Evolutionary conservation across 2,888 invertebrate species (phyloP).

Genomic region (Cloeon dipterum): DNA sequence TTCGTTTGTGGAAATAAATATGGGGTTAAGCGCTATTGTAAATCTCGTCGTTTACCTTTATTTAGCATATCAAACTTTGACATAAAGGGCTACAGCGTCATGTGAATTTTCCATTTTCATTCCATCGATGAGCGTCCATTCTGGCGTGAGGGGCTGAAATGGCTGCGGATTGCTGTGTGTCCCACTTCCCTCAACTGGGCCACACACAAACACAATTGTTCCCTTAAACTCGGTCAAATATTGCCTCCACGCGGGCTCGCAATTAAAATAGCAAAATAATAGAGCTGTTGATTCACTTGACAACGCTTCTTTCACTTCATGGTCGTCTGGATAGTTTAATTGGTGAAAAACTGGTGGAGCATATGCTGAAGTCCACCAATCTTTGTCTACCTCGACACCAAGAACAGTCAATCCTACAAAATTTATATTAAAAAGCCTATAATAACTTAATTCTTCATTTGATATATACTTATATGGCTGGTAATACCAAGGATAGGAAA

Average conservation of each 20-base stretch:
- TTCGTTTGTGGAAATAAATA: too few species aligned
- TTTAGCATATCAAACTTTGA: too few species aligned
- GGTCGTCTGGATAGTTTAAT: conserved; percentile 16
- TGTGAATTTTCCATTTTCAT: background rate
- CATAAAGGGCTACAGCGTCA: background rate
- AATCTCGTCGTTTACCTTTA: too few species aligned
- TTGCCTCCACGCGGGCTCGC: conserved; percentile 36
- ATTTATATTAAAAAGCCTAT: too few species aligned
- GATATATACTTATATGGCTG: too few species aligned
- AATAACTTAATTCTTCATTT: too few species aligned
- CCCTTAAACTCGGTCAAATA: conserved; percentile 42
- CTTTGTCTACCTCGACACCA: conserved; percentile 53
- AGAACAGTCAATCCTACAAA: conserved; percentile 31
- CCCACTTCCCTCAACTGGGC: conserved; percentile 35
- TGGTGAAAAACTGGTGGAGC: conserved; percentile 46
- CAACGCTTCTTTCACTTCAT: conserved; percentile 12
- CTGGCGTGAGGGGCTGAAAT: conserved; percentile 15
- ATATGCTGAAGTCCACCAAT: conserved; percentile 61
- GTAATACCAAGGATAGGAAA: too few species aligned
- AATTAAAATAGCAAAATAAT: conserved; percentile 65
- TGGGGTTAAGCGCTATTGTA: too few species aligned
- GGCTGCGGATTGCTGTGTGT: conserved; percentile 50
- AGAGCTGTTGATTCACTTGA: conserved; percentile 26
- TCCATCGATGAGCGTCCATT: background rate
- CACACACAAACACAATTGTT: conserved; percentile 44